Evolutionary conservation across 2,113 vertebrate species (phyloP), one percentile per base, ranked within the genome.

Genomic region (Nasalis larvatus): DNA sequence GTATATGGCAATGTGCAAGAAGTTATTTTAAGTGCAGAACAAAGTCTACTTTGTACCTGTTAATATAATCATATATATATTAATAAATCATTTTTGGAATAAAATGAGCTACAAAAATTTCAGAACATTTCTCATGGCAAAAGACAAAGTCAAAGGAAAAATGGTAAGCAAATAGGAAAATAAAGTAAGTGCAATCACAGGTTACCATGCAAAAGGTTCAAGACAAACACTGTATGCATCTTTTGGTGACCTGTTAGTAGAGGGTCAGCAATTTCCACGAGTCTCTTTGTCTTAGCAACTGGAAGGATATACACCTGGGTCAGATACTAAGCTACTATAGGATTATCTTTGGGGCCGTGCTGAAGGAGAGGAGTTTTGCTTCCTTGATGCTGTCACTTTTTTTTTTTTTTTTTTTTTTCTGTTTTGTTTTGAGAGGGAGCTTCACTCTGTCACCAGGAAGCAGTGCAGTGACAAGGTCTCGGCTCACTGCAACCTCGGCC

Each of bases 11-110:
- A 80, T 91, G 58, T 58, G 47, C 16, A 83, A 52, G n/a, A 49
- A 40, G 37, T 45, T 88, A 78, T 81, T 93, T 74, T 89, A 91
- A 91, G 71, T 60, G 30, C 47, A 91, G 74, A 52, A 86, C 86
- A 78, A 63, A 35, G 3, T 13, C 37, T 90, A 60, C 23, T 71
- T 92, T 74, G 30, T 42, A 69, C 82, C 81, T 95, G 56, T 60
- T 78, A 35, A 54, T 60, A 86, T 60, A 81, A 63, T 69, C 40
- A 76, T 4, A 42, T 52, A 27, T 27, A 37, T 74, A 68, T 52
- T 30, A 90, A 80, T 52, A 90, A 85, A 91, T 84, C 49, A 56
- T 30, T 88, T 86, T 68, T 80, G 6, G 84, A 69, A 68, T 80
- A 68, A 93, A 82, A 80, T 69, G 18, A 76, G 32, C 25, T 68